Conservation (phyloP, 2,888 invertebrate genomes). For the Lithophane ornitopus region DNA sequence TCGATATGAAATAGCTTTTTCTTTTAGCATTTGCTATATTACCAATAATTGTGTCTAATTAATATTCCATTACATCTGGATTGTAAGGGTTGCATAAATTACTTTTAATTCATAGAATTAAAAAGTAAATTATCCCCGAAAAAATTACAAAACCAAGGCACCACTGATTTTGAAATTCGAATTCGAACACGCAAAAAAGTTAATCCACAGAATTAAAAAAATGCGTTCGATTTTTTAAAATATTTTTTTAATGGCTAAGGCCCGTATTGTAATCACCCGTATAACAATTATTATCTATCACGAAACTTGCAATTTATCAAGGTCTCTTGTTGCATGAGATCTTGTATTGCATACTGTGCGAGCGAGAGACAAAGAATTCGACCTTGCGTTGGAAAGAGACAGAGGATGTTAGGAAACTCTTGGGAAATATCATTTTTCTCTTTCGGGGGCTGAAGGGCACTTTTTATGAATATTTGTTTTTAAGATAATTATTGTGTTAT, state of each 20-base stretch:
- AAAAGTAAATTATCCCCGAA: constrained; percentile 29
- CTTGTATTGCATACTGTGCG: constrained; percentile 88
- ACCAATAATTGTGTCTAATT: constrained; percentile 3
- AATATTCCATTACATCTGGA: background rate
- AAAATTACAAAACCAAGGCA: constrained; percentile 4
- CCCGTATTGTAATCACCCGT: constrained; percentile 86
- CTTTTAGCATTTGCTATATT: constrained; percentile 11
- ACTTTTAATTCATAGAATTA: constrained; percentile 43
- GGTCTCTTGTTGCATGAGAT: constrained; percentile 90
- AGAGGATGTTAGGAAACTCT: constrained; percentile 87
- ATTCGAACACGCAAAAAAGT: constrained; percentile 12
- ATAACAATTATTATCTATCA: constrained; percentile 90
- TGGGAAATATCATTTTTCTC: constrained; percentile 90
- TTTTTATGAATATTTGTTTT: constrained; percentile 85
- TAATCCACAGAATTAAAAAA: constrained; percentile 31
- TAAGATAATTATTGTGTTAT: constrained; percentile 70
- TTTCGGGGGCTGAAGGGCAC: constrained; percentile 88
- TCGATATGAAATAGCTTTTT: constrained; percentile 67
- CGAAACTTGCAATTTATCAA: constrained; percentile 90
- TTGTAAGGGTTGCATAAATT: constrained; percentile 18
- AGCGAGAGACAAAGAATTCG: constrained; percentile 80
- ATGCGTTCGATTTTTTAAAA: constrained; percentile 41
- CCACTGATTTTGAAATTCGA: constrained; percentile 31
- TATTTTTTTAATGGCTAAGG: constrained; percentile 76
- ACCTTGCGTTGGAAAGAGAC: constrained; percentile 86